Percentiles rank a stretch among this genome's conserved stretches.
These are phyloP conservation scores for Cephus pygmeus DNA, from an alignment of 2,888 invertebrate genomes.

Conservation along the genomic window DNA sequence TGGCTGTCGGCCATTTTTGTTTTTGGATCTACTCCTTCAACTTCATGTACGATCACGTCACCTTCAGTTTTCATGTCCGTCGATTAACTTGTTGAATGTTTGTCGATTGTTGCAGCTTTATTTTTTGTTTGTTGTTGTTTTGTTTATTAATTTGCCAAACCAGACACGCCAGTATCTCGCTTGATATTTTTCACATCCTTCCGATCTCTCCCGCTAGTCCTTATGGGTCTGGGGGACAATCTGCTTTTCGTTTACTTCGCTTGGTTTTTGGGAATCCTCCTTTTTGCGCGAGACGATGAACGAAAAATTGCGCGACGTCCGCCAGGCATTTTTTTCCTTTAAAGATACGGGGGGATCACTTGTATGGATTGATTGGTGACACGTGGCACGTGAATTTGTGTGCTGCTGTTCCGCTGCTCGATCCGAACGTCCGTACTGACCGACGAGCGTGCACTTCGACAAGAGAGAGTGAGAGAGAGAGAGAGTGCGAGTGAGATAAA, in stretches of 20 bases:
- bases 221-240: neutral
- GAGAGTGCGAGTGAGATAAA: neutral
- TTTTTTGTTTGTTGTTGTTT: neutral
- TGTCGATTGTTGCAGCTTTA: neutral
- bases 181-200: neutral
- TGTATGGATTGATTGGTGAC: neutral
- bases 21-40: neutral
- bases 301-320: neutral
- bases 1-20: neutral
- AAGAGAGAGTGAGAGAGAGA: conserved; percentile 3
- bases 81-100: neutral
- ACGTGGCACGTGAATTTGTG: neutral
- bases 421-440: conserved; percentile 33
- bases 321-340: neutral
- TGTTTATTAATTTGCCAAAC: neutral
- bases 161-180: neutral
- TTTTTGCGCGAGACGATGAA: neutral
- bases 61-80: neutral
- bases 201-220: neutral
- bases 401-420: conserved; percentile 26
- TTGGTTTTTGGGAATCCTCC: neutral
- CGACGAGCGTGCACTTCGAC: conserved; percentile 24
- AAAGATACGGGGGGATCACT: neutral
- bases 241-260: too few relatives aligned
- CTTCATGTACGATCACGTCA: neutral